A percentile compares a stretch with the other conserved stretches of the same genome.
These are phyloP conservation scores for Stegodyphus mimosarum DNA, from an alignment of 1,140 invertebrate species.

Conservation along the genomic window DNA sequence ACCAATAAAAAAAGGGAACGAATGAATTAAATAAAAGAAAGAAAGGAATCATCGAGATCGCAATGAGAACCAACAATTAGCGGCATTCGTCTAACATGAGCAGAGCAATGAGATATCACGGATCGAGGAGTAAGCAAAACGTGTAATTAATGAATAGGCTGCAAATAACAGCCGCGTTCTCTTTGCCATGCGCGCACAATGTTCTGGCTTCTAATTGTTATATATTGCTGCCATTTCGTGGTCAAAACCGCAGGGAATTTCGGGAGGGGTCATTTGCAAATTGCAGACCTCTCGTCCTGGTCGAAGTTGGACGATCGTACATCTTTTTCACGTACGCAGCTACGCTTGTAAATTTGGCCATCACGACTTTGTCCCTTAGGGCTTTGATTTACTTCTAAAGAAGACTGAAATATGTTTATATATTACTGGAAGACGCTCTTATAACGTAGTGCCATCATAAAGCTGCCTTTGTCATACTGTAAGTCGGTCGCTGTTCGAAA, in stretches of 20 bases:
- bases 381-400: too few relatives aligned
- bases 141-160: conserved; percentile 53
- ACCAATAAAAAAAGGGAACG: background rate
- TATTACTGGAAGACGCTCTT: too few relatives aligned
- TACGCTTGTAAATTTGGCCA: too few relatives aligned
- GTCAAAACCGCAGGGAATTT: conserved; percentile 14
- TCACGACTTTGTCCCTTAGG: too few relatives aligned
- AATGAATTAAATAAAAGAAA: conserved; percentile 12
- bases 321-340: too few relatives aligned
- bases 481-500: too few relatives aligned
- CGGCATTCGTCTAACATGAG: conserved; percentile 42
- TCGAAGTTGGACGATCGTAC: background rate
- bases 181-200: background rate
- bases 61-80: conserved; percentile 49
- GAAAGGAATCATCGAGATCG: background rate
- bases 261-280: background rate
- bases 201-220: conserved; percentile 47
- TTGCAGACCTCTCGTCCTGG: background rate
- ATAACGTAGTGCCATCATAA: too few relatives aligned
- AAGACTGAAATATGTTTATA: too few relatives aligned
- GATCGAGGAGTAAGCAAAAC: conserved; percentile 33
- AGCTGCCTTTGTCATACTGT: too few relatives aligned
- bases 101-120: conserved; percentile 31
- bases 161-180: conserved; percentile 38
- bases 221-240: conserved; percentile 48